Percentiles rank a stretch among this genome's conserved stretches.
Conservation (phyloP, 2,113 vertebrate genomes). For the Phainopepla nitens region DNA sequence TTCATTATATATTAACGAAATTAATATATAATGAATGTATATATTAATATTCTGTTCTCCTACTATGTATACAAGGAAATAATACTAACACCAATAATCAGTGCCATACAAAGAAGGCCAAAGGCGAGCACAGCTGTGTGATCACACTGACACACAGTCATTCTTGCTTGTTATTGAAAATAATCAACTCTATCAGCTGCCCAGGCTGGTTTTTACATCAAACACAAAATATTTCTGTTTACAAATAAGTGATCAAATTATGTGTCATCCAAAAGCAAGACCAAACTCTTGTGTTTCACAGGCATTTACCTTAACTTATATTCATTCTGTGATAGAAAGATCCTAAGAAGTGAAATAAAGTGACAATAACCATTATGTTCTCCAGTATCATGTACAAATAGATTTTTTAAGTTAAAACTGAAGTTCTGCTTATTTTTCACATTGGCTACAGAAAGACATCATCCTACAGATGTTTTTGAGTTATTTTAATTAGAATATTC, state of each 20-base stretch:
- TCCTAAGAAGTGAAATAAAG: neutral
- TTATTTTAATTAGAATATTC: neutral
- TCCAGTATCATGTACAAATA: neutral
- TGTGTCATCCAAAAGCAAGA: neutral
- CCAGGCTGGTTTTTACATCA: neutral
- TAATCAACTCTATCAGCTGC: neutral
- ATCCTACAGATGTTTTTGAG: neutral
- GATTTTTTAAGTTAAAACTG: neutral
- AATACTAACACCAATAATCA: neutral
- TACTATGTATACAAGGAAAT: neutral
- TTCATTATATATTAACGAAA: too few relatives aligned
- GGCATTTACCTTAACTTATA: neutral
- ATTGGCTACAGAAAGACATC: neutral
- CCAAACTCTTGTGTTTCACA: neutral
- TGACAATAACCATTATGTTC: neutral
- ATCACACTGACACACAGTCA: neutral
- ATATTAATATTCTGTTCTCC: neutral
- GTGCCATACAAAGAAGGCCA: neutral
- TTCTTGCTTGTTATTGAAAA: neutral
- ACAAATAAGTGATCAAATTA: neutral
- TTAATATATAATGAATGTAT: too few relatives aligned
- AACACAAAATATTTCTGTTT: neutral
- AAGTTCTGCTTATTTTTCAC: neutral
- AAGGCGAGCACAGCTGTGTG: neutral
- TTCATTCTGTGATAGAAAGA: neutral